These are phyloP conservation scores for Lomographa bimaculata DNA, from an alignment of 2,888 invertebrate genomes.

Conservation along the genomic window DNA sequence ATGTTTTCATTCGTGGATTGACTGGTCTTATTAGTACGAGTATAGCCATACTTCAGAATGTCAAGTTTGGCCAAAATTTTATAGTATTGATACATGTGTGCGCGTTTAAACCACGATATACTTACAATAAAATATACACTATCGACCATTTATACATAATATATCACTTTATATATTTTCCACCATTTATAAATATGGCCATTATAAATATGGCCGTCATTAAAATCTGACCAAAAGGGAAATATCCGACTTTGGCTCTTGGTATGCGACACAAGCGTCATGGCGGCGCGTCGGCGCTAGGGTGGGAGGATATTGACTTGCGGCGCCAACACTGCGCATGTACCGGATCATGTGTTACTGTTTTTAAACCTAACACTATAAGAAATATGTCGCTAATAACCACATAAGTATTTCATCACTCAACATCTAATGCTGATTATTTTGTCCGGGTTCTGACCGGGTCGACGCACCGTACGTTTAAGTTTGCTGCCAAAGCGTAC, in stretches of 20 bases:
- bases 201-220: slow-evolving; percentile 27
- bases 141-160: too few relatives aligned
- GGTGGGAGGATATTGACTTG: slow-evolving; percentile 82
- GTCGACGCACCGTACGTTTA: slow-evolving; percentile 31
- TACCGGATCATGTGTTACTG: slow-evolving; percentile 77
- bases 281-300: slow-evolving; percentile 75
- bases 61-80: too few relatives aligned
- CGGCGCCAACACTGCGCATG: slow-evolving; percentile 75
- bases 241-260: slow-evolving; percentile 47
- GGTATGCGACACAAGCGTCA: slow-evolving; percentile 61
- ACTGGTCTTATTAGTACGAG: too few relatives aligned
- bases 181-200: too few relatives aligned
- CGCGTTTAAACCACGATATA: too few relatives aligned
- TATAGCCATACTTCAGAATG: too few relatives aligned
- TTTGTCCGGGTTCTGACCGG: slow-evolving; percentile 12
- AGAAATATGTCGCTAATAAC: slow-evolving; percentile 51
- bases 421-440: slow-evolving; percentile 3
- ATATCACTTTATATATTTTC: too few relatives aligned
- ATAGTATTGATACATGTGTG: too few relatives aligned
- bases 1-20: too few relatives aligned
- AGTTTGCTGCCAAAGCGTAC: slow-evolving; percentile 34
- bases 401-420: slow-evolving; percentile 6
- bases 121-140: too few relatives aligned
- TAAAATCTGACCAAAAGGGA: slow-evolving; percentile 39
- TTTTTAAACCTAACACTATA: slow-evolving; percentile 65